Base-by-base conservation (phyloP, 2,888 invertebrate species). In the Drosophila atroscutellata region DNA sequence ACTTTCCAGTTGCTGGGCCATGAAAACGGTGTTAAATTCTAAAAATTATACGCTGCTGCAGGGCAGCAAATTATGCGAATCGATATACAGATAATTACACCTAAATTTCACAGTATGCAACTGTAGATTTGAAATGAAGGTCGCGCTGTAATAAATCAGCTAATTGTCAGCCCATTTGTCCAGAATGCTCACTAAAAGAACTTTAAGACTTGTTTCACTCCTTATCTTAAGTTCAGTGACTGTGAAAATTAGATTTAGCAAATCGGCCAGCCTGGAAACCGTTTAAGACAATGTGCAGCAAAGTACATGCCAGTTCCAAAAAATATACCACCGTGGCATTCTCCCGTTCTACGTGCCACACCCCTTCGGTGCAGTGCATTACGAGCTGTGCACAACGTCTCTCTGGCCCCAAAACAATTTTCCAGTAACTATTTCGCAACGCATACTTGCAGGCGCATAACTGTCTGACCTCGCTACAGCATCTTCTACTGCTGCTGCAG, bases 381-480 rank as follows among this genome's bases (percentile, higher is more conserved):
- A 74, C 67, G 61, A 59, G 66, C 62, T 63, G 59, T 54, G 59
- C 57, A 34, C 62, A 71, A 76, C 75, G 72, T 72, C 56, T 52
- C 72, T 65, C 56, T 74, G 64, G 61, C 67, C 50, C 70, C 79
- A 66, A 78, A 81, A 80, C 75, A 80, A 80, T 81, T 81, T 80
- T 77, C 81, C 71, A 59, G 69, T 64, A 74, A 74, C 80, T 68
- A 70, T 72, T 83, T 83, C 73, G 60, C 81, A 65, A 84, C 84
- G 81, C 81, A 84, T 81, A 81, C 75, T 84, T 83, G 72, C 77
- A 71, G 81, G 77, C 66, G 77, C 82, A 81, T 75, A 81, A 71
- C 79, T 72, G 73, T 72, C 65, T 79, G 67, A 54, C 57, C 20
- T 47, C 36, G 60, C 45, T 49, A 50, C 39, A 50, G 76, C 42